Percentiles rank a stretch among this genome's conserved stretches.
Evolutionary conservation across 2,113 vertebrate species (phyloP).

Genomic region (Planiliza haematocheilus): DNA sequence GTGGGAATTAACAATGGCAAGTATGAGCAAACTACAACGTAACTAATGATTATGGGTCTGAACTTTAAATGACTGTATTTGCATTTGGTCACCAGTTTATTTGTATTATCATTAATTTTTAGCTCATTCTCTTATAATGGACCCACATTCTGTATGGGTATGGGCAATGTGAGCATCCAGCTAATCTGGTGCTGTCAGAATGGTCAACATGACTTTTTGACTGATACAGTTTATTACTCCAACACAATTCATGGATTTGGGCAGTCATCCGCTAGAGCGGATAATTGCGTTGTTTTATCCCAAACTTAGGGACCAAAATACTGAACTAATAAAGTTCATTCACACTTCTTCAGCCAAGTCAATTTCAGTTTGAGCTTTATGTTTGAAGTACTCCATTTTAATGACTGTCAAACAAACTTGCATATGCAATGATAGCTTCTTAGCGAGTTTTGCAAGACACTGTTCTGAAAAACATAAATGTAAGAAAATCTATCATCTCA

Average conservation of each 20-base stretch:
- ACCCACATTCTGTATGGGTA: background rate
- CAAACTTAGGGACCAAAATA: conserved; percentile 72
- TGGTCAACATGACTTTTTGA: conserved; percentile 67
- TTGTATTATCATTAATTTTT: background rate
- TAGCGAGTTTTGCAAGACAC: conserved; percentile 50
- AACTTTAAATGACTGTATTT: conserved; percentile 3
- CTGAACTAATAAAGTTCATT: conserved; percentile 63
- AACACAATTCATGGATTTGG: conserved; percentile 75
- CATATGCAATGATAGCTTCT: conserved; percentile 49
- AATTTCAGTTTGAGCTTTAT: conserved; percentile 64
- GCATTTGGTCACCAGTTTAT: background rate
- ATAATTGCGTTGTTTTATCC: conserved; percentile 78
- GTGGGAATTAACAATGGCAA: background rate
- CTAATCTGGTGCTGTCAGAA: conserved; percentile 64
- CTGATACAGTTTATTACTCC: conserved; percentile 64
- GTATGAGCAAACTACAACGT: background rate
- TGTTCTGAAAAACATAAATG: conserved; percentile 35
- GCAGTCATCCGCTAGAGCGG: conserved; percentile 70
- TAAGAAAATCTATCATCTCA: conserved; percentile 56
- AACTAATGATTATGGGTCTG: background rate
- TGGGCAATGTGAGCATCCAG: conserved; percentile 26
- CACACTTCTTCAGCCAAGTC: conserved; percentile 64
- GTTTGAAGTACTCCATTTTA: conserved; percentile 51
- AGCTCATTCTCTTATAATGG: background rate
- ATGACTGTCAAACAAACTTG: conserved; percentile 52